phyloP scores from a whole-genome alignment of 2,888 invertebrate genomes.

The Azorinus chamasolen region DNA sequence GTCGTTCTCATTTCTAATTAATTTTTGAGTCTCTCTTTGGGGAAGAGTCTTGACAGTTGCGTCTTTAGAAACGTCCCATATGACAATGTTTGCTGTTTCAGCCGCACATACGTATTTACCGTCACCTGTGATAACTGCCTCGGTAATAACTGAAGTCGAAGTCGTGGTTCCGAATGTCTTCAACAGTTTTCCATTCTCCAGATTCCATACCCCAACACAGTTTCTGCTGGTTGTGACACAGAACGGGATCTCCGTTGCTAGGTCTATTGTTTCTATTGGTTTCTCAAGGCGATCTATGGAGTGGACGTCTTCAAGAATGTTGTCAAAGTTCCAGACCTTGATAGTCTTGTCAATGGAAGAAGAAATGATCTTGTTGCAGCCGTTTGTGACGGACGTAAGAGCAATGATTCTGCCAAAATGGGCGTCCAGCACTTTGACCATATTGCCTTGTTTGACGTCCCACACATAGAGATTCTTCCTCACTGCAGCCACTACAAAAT shows the following conservation, averaged over 20 bases:
- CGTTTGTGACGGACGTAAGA: constrained; percentile 93
- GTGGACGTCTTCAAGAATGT: constrained; percentile 97
- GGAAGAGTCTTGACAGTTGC: constrained; percentile 94
- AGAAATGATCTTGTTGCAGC: constrained; percentile 91
- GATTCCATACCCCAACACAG: constrained; percentile 98
- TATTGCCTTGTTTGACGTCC: constrained; percentile 92
- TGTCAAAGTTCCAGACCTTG: constrained; percentile 99
- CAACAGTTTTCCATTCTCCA: constrained; percentile 93
- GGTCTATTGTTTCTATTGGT: constrained; percentile 94
- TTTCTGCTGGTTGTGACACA: constrained; percentile 97
- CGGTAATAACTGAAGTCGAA: constrained; percentile 97
- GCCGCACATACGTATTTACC: constrained; percentile 95
- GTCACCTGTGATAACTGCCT: constrained; percentile 94
- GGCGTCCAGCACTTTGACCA: constrained; percentile 97
- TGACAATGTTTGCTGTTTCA: constrained; percentile 95
- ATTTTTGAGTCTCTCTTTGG: constrained; percentile 92
- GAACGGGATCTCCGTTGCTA: constrained; percentile 90
- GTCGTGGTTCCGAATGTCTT: constrained; percentile 96
- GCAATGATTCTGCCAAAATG: constrained; percentile 99
- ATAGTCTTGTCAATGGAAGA: constrained; percentile 99
- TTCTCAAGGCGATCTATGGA: constrained; percentile 94
- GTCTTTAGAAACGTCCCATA: constrained; percentile 93
- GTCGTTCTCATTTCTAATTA: constrained; percentile 92
- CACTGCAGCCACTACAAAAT: constrained; percentile 98
- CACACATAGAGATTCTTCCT: constrained; percentile 97